phyloP scores from a whole-genome alignment of 2,113 vertebrate species.

The Lophura nycthemera region DNA sequence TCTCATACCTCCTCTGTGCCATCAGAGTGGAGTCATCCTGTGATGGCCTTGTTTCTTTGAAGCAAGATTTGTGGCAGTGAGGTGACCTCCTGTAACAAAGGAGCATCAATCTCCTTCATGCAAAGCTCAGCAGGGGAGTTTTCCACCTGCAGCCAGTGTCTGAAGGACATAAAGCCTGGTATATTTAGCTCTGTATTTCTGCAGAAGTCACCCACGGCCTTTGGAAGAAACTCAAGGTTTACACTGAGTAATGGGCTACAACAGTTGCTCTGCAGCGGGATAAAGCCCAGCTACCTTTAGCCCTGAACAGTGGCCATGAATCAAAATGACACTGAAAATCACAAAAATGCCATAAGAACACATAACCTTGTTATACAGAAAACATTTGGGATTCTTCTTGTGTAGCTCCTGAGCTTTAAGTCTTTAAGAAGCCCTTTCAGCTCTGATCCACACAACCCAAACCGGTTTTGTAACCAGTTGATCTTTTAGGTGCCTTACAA shows the following conservation, averaged over 20 bases:
- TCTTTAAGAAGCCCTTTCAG: background rate
- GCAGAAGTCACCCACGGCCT: background rate
- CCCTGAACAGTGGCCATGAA: fast-evolving
- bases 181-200: background rate
- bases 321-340: background rate
- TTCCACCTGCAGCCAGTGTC: fast-evolving
- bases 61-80: background rate
- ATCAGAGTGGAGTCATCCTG: fast-evolving
- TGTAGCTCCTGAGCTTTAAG: fast-evolving
- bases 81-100: fast-evolving
- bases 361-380: fast-evolving
- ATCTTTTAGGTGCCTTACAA: background rate
- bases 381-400: fast-evolving
- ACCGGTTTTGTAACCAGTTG: no score
- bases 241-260: background rate
- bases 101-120: background rate
- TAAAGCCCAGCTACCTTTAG: background rate
- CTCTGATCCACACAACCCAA: background rate
- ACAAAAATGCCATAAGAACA: background rate
- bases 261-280: background rate
- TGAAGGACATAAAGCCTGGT: background rate
- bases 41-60: background rate
- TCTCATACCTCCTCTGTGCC: background rate
- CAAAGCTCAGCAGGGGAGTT: background rate
- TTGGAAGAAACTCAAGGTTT: slow-evolving; percentile 39